phyloP scores from a whole-genome alignment of 2,888 invertebrate genomes.

The Tenthredo mesomela region DNA sequence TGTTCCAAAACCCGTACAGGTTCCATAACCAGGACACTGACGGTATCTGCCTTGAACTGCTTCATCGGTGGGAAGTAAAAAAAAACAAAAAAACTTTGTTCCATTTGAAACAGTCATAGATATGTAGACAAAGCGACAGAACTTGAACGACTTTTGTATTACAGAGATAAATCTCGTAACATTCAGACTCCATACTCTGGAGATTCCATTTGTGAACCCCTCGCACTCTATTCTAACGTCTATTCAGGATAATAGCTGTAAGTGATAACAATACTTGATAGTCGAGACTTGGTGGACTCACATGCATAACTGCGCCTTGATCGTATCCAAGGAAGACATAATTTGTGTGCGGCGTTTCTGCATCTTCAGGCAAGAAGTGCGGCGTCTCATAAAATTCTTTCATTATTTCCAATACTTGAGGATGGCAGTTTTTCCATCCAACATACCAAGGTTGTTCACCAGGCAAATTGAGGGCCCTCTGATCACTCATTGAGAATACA shows the following conservation, averaged over 20 bases:
- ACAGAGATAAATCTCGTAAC: no score
- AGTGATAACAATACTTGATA: not conserved
- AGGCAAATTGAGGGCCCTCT: slow-evolving; percentile 82
- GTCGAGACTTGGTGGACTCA: slow-evolving; percentile 77
- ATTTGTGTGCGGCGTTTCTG: slow-evolving; percentile 93
- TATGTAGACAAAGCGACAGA: no score
- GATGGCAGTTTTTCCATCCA: slow-evolving; percentile 95
- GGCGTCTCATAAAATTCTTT: slow-evolving; percentile 89
- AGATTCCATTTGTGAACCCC: not conserved
- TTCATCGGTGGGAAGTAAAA: no score
- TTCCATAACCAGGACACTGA: no score
- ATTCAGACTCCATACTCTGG: not conserved
- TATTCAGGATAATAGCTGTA: not conserved
- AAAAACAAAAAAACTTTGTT: no score
- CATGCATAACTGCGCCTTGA: slow-evolving; percentile 94
- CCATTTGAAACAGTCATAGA: no score
- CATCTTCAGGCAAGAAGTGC: slow-evolving; percentile 92
- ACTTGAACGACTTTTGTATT: no score
- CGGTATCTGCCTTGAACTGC: no score
- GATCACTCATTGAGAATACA: slow-evolving; percentile 87
- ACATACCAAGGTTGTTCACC: slow-evolving; percentile 91
- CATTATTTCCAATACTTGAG: slow-evolving; percentile 86
- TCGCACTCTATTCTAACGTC: not conserved
- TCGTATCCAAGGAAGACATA: slow-evolving; percentile 96
- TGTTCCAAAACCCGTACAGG: no score